A percentile compares a stretch with the other conserved stretches of the same genome.
These are phyloP conservation scores for Galerucella pusilla DNA, from an alignment of 2,888 invertebrate genomes.

Conservation along the genomic window DNA sequence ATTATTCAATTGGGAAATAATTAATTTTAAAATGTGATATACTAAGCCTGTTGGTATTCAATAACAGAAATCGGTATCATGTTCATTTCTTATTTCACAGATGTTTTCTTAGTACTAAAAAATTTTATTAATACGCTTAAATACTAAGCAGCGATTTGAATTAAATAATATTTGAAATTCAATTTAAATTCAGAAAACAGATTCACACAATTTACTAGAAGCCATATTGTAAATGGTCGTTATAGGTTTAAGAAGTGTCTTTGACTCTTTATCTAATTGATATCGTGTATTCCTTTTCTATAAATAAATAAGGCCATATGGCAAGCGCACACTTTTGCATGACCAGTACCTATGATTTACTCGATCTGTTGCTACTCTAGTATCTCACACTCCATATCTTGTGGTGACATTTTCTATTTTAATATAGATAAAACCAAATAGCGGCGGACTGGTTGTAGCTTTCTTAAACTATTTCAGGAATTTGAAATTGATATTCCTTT, in stretches of 20 bases:
- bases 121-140: background rate
- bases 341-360: conserved; percentile 48
- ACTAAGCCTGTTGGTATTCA: no score
- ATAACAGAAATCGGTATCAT: no score
- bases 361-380: conserved; percentile 43
- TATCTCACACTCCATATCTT: conserved; percentile 41
- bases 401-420: conserved; percentile 44
- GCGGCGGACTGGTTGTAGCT: conserved; percentile 28
- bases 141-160: background rate
- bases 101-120: background rate
- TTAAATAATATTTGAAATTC: background rate
- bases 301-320: conserved; percentile 55
- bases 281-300: conserved; percentile 49
- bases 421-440: conserved; percentile 36
- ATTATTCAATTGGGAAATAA: no score
- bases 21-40: no score
- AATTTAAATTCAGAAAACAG: background rate
- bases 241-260: conserved; percentile 37
- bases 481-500: conserved; percentile 19
- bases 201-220: background rate
- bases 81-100: background rate
- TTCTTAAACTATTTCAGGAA: conserved; percentile 22
- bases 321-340: conserved; percentile 50
- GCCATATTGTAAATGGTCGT: conserved; percentile 24
- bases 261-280: conserved; percentile 44